Evolutionary conservation across 2,888 invertebrate genomes (phyloP), one percentile per base, ranked within the genome.

Genomic region (Nephrotoma appendiculata): DNA sequence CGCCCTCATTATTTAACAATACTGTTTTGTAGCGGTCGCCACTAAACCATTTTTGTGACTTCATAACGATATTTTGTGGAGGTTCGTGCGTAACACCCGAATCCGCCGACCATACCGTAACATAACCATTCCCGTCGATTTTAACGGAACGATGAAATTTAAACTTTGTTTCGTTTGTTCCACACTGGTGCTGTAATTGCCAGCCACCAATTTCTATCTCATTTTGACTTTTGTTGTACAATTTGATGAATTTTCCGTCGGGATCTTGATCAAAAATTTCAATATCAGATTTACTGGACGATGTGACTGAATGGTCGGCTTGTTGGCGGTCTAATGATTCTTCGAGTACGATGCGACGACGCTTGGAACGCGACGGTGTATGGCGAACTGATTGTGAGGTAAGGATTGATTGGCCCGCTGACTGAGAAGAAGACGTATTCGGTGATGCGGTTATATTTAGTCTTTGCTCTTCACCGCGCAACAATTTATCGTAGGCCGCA

Each of bases 101-200:
- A 91, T 98, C 97, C 0, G 97, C 94, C 1, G 98, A 98, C 98
- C 98, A 99, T 87, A 99, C 95, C 6, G 96, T 96, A 57, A 96
- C 93, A 5, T 93, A 93, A 6, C 94, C 95, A 84, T 96, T 96
- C 9, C 95, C 94, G 89, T 97, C 96, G 87, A 98, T 92, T 90
- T 97, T 96, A 86, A 96, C 94, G 15, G 95, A 95, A 89, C 98
- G 95, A 91, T 97, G 97, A 93, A 99, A 98, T 92, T 98, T 99
- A 93, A 96, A 98, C n/a, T 93, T 91, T 0, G 97, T 96, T 91
- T 98, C 97, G 88, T 94, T 92, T 1, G 94, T 94, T 86, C 96
- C 97, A 3, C 96, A 96, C 89, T 94, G 95, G 88, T 98, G 96
- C 7, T 96, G 91, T 86, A 99, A 91, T 90, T 96, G 96, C 96